Evolutionary conservation across 1,140 invertebrate genomes (phyloP).

Genomic region (Musca domestica): DNA sequence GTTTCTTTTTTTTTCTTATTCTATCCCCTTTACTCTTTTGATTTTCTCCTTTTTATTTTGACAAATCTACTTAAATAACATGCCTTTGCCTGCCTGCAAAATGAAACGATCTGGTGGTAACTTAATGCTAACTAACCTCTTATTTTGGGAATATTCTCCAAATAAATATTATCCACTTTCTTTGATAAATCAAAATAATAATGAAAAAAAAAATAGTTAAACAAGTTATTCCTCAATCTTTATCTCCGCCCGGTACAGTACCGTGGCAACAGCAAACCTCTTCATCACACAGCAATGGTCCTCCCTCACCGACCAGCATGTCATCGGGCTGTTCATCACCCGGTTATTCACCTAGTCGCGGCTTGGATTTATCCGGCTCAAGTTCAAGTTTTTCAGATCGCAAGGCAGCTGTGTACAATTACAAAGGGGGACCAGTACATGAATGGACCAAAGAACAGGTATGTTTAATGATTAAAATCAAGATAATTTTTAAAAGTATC

Average conservation of each 20-base stretch:
- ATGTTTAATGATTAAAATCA: too few relatives aligned
- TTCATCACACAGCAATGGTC: conserved; percentile 56
- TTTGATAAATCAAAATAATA: neutral
- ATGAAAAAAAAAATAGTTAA: conserved; percentile 57
- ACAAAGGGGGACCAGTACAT: conserved; percentile 69
- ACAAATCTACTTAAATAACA: neutral
- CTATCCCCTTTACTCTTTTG: too few relatives aligned
- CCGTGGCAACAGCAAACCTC: conserved; percentile 59
- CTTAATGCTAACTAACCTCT: neutral
- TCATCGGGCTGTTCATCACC: conserved; percentile 62
- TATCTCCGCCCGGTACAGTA: conserved; percentile 60
- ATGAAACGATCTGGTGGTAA: neutral
- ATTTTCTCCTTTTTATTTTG: too few relatives aligned
- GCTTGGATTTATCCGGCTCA: conserved; percentile 56
- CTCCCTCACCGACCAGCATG: conserved; percentile 64
- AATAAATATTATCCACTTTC: neutral
- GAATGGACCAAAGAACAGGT: conserved; percentile 89
- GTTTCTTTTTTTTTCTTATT: too few relatives aligned
- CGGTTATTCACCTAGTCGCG: conserved; percentile 53
- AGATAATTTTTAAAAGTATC: too few relatives aligned
- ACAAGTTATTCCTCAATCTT: conserved; percentile 61
- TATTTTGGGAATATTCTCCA: neutral
- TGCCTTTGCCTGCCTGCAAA: neutral
- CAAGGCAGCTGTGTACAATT: conserved; percentile 58
- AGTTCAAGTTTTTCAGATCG: conserved; percentile 57